Percentiles rank a stretch among this genome's conserved stretches.
These are phyloP conservation scores for Antedon mediterranea DNA, from an alignment of 53 echinoderm and acorn worm genomes.

Conservation along the genomic window DNA sequence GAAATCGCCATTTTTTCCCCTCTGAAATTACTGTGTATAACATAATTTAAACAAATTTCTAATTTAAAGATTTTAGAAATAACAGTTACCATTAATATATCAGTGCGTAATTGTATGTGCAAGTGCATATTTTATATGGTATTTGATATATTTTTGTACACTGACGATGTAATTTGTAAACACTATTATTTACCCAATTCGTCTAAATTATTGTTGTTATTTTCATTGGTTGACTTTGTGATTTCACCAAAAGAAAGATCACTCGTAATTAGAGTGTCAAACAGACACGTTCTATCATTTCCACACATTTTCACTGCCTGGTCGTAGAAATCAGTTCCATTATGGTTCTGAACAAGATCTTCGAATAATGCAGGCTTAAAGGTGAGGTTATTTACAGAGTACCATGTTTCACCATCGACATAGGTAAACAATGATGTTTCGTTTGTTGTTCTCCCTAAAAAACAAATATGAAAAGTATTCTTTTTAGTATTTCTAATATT, in stretches of 20 bases:
- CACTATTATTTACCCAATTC: conserved; percentile 8
- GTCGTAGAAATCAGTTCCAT: neutral
- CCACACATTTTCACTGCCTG: conserved; percentile 10
- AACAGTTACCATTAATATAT: too few relatives aligned
- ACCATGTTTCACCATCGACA: conserved; percentile 7
- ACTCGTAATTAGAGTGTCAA: conserved; percentile 18
- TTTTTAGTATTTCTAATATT: too few relatives aligned
- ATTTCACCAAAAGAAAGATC: conserved; percentile 6
- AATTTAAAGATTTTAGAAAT: too few relatives aligned
- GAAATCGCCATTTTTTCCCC: too few relatives aligned
- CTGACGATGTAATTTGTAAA: too few relatives aligned
- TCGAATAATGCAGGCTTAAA: conserved; percentile 26
- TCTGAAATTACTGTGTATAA: too few relatives aligned
- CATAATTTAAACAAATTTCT: too few relatives aligned
- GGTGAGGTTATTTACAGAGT: conserved; percentile 8
- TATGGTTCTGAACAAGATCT: neutral
- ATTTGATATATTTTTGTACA: neutral
- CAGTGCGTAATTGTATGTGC: too few relatives aligned
- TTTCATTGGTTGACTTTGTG: neutral
- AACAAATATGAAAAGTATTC: neutral
- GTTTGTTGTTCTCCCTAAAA: neutral
- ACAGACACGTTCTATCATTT: conserved; percentile 15
- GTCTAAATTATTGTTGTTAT: neutral
- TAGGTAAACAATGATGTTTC: conserved; percentile 13
- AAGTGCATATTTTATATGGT: too few relatives aligned